A percentile compares a stretch with the other conserved stretches of the same genome.
Evolutionary conservation across 2,797 vertebrate genomes (phyloP).

Genomic region (Falco columbarius): DNA sequence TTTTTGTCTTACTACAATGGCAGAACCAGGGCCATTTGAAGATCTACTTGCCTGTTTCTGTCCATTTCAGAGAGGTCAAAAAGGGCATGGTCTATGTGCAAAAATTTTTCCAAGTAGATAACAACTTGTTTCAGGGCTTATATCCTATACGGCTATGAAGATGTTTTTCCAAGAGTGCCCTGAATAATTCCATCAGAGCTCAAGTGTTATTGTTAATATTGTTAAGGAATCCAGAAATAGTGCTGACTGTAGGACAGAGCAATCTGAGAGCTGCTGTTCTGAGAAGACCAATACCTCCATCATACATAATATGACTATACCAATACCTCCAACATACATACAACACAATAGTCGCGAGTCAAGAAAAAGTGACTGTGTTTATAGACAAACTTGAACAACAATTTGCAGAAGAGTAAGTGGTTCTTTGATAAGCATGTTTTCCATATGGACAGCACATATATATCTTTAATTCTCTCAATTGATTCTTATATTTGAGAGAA

Average conservation of each 20-base stretch:
- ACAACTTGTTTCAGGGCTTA: background rate
- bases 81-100: background rate
- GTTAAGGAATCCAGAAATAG: background rate
- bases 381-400: background rate
- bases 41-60: background rate
- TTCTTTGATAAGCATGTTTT: background rate
- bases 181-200: background rate
- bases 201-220: background rate
- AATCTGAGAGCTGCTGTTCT: background rate
- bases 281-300: background rate
- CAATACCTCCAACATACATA: background rate
- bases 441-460: background rate
- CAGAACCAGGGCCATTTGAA: background rate
- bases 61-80: background rate
- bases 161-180: background rate
- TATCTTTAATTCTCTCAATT: background rate
- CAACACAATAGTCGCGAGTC: background rate
- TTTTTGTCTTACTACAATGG: background rate
- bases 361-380: background rate
- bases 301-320: background rate
- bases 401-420: background rate
- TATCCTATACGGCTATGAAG: background rate
- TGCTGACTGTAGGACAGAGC: background rate
- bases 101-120: background rate
- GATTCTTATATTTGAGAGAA: background rate